A percentile compares a stretch with the other conserved stretches of the same genome.
Evolutionary conservation across 2,113 vertebrate genomes (phyloP).

Genomic region (Platichthys flesus): DNA sequence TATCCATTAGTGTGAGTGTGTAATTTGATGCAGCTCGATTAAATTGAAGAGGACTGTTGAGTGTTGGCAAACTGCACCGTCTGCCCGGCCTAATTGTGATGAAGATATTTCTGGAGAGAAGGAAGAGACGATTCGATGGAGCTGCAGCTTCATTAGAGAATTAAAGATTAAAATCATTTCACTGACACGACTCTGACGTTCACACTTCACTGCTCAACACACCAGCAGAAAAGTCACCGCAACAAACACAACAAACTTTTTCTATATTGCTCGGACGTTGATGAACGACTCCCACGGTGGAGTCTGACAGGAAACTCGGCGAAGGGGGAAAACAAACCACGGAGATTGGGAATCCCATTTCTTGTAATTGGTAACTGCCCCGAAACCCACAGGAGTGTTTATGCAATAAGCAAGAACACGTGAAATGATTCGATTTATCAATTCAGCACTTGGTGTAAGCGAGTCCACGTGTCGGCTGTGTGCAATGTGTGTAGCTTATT

Average conservation of each 20-base stretch:
- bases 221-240: neutral
- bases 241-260: neutral
- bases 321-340: neutral
- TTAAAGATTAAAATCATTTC: no score
- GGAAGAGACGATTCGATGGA: no score
- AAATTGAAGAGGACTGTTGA: no score
- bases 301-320: constrained; percentile 11
- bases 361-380: constrained; percentile 9
- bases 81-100: no score
- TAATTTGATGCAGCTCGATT: no score
- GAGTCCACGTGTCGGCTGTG: constrained; percentile 12
- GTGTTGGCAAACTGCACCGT: no score
- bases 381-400: constrained; percentile 4
- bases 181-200: no score
- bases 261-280: constrained; percentile 2
- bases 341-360: constrained; percentile 21
- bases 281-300: neutral
- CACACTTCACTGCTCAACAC: neutral
- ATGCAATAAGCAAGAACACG: constrained; percentile 23
- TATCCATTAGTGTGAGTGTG: no score
- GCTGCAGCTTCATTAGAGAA: no score
- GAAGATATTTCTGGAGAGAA: no score
- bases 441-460: constrained; percentile 18
- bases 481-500: constrained; percentile 27
- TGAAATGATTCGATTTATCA: constrained; percentile 17